Evolutionary conservation across 2,888 invertebrate genomes (phyloP).

Genomic region (Stictocephala bisonia): DNA sequence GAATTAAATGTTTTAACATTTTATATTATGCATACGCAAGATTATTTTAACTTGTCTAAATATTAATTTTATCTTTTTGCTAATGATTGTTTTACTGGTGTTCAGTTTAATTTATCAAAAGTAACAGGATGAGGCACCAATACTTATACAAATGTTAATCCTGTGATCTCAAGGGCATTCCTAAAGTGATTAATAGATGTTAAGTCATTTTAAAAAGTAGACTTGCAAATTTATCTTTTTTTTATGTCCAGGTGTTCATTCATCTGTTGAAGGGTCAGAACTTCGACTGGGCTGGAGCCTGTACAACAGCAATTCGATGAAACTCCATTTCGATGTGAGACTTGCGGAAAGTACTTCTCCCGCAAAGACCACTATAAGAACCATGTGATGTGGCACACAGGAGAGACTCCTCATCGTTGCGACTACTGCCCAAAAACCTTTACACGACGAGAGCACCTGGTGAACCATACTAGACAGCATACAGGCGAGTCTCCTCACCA

Average conservation of each 20-base stretch:
- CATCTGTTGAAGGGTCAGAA: conserved; percentile 46
- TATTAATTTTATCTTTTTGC: too few species aligned
- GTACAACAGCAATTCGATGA: conserved; percentile 41
- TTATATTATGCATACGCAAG: too few species aligned
- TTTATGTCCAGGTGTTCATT: conserved; percentile 46
- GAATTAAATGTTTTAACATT: too few species aligned
- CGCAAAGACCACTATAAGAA: conserved; percentile 89
- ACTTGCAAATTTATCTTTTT: conserved; percentile 28
- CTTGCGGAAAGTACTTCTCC: conserved; percentile 88
- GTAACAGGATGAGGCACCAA: too few species aligned
- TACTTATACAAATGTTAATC: too few species aligned
- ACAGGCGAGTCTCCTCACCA: conserved; percentile 69
- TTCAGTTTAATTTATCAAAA: too few species aligned
- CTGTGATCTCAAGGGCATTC: too few species aligned
- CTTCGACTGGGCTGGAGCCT: conserved; percentile 11
- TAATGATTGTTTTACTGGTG: too few species aligned
- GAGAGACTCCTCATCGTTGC: conserved; percentile 82
- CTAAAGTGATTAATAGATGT: background rate
- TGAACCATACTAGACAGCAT: conserved; percentile 77
- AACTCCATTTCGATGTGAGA: conserved; percentile 73
- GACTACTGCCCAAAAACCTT: conserved; percentile 84
- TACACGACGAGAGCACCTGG: conserved; percentile 79
- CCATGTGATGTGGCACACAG: conserved; percentile 80
- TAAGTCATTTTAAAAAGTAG: background rate
- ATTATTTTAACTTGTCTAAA: too few species aligned